These are phyloP conservation scores for Odontothrips loti DNA, from an alignment of 2,888 invertebrate genomes.

Conservation along the genomic window DNA sequence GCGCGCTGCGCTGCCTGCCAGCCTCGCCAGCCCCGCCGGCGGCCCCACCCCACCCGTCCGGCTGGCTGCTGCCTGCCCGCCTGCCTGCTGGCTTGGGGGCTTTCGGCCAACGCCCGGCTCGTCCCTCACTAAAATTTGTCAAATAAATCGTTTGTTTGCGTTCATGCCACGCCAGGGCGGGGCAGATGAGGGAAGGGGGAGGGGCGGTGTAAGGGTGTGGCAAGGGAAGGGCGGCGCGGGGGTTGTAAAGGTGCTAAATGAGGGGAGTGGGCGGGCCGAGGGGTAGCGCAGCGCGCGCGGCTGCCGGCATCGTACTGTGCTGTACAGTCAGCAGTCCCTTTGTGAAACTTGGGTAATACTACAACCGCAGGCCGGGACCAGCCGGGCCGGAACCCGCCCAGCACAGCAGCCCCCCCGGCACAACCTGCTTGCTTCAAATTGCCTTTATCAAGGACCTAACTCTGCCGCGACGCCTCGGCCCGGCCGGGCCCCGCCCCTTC, in stretches of 20 bases:
- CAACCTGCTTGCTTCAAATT: background rate
- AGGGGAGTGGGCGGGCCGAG: background rate
- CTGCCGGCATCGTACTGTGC: background rate
- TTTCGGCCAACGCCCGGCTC: background rate
- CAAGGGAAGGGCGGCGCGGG: background rate
- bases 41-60: background rate
- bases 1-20: background rate
- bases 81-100: background rate
- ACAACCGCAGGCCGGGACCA: background rate
- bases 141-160: constrained; percentile 23
- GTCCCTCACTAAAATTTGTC: constrained; percentile 15
- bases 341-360: background rate
- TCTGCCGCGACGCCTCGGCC: background rate
- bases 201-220: background rate
- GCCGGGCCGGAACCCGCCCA: background rate
- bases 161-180: background rate
- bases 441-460: constrained; percentile 8
- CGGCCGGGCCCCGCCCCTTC: too few species aligned
- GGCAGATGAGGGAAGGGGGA: background rate
- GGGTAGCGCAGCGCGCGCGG: background rate
- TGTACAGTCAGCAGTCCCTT: background rate
- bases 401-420: background rate
- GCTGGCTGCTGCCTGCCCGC: background rate
- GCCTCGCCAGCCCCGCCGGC: background rate
- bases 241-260: background rate